Percentiles rank a stretch among this genome's conserved stretches.
These are phyloP conservation scores for Pararge aegeria DNA, from an alignment of 1,140 invertebrate genomes.

Conservation along the genomic window DNA sequence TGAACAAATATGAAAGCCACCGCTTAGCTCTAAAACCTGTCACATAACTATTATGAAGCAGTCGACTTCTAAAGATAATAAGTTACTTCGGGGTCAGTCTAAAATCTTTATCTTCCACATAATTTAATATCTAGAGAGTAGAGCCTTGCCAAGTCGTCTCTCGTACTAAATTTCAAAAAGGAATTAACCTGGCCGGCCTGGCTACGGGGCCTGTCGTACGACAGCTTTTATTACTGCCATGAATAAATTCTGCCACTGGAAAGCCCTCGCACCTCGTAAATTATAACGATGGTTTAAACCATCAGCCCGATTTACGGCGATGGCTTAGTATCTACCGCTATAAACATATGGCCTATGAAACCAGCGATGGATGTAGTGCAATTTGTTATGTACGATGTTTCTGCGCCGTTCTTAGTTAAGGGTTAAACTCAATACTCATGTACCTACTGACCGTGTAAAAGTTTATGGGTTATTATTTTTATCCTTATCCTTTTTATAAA, in stretches of 20 bases:
- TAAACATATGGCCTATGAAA: not conserved
- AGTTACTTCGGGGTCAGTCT: conserved; percentile 9
- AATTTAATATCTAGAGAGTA: conserved; percentile 41
- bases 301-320: conserved; percentile 43
- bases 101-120: conserved; percentile 33
- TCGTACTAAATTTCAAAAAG: conserved; percentile 56
- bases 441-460: not conserved
- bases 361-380: not conserved
- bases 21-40: no score
- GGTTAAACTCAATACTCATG: not conserved
- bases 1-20: no score
- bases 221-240: not conserved
- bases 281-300: conserved; percentile 52
- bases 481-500: not conserved
- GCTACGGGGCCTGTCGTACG: not conserved
- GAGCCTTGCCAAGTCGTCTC: conserved; percentile 44
- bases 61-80: not conserved
- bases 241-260: conserved; percentile 12
- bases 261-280: conserved; percentile 44
- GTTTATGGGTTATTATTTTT: not conserved
- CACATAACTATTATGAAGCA: no score
- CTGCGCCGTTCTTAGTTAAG: not conserved
- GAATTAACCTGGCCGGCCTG: conserved; percentile 34
- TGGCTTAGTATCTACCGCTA: conserved; percentile 19
- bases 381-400: not conserved